A percentile compares a stretch with the other conserved stretches of the same genome.
Evolutionary conservation across 2,888 invertebrate species (phyloP).

Genomic region (Siphonodentalium dalli): DNA sequence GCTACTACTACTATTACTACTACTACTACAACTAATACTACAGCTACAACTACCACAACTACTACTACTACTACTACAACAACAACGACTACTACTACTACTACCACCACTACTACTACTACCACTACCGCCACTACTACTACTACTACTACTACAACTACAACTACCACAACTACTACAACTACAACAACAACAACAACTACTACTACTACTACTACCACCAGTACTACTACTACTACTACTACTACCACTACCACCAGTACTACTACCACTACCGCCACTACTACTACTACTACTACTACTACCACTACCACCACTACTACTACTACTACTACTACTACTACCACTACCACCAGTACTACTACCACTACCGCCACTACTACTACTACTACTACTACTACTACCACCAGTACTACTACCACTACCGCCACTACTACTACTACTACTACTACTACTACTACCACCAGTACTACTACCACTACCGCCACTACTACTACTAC

Average conservation of each 20-base stretch:
- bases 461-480: constrained; percentile 2
- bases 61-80: not conserved
- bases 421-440: constrained; percentile 2
- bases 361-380: constrained; percentile 10
- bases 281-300: constrained; percentile 17
- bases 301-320: constrained; percentile 15
- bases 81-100: constrained; percentile 1
- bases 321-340: constrained; percentile 16
- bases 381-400: not conserved
- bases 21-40: not conserved
- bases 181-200: constrained; percentile 18
- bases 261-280: constrained; percentile 17
- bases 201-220: constrained; percentile 21
- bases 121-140: constrained; percentile 5
- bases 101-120: not conserved
- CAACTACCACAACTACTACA: constrained; percentile 11
- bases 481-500: constrained; percentile 3
- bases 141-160: constrained; percentile 4
- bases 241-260: constrained; percentile 14
- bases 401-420: not conserved
- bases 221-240: constrained; percentile 16
- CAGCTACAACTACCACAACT: not conserved
- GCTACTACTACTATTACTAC: not conserved
- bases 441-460: not conserved
- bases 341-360: constrained; percentile 14